phyloP scores from a whole-genome alignment of 2,797 vertebrate species.

The Scyliorhinus canicula region DNA sequence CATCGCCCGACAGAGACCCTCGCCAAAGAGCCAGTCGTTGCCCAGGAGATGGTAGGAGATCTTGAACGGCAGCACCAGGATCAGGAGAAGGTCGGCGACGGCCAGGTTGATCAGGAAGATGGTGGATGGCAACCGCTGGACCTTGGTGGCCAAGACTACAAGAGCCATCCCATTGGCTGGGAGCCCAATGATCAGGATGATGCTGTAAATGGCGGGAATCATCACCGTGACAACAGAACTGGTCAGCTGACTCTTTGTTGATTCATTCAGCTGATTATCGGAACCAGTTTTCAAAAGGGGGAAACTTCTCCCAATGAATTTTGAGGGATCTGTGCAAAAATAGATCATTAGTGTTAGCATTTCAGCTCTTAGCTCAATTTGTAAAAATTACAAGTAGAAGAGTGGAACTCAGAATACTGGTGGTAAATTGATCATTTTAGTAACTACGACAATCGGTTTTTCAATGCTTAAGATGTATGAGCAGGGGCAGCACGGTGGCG shows the following conservation, averaged over 20 bases:
- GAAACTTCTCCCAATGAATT: not conserved
- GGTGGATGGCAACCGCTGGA: not conserved
- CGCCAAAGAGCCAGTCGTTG: conserved; percentile 11
- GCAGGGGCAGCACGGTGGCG: no score
- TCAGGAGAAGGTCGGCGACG: not conserved
- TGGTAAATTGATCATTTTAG: not conserved
- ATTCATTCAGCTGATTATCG: not conserved
- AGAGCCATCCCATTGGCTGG: not conserved
- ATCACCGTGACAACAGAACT: not conserved
- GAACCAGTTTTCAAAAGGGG: accelerated
- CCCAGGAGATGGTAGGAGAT: conserved; percentile 31
- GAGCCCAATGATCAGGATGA: not conserved
- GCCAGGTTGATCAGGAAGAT: conserved; percentile 35
- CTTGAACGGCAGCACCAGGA: conserved; percentile 2
- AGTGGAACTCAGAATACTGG: not conserved
- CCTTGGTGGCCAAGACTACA: not conserved
- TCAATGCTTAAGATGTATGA: no score
- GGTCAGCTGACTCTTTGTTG: not conserved
- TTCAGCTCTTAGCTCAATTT: not conserved
- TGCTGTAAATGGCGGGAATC: not conserved
- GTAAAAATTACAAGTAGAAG: not conserved
- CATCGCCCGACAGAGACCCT: not conserved
- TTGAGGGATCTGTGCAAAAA: not conserved
- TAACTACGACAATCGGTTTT: not conserved
- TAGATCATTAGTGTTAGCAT: not conserved